Base-by-base conservation (phyloP, 2,797 vertebrate genomes). In the Megalops cyprinoides region DNA sequence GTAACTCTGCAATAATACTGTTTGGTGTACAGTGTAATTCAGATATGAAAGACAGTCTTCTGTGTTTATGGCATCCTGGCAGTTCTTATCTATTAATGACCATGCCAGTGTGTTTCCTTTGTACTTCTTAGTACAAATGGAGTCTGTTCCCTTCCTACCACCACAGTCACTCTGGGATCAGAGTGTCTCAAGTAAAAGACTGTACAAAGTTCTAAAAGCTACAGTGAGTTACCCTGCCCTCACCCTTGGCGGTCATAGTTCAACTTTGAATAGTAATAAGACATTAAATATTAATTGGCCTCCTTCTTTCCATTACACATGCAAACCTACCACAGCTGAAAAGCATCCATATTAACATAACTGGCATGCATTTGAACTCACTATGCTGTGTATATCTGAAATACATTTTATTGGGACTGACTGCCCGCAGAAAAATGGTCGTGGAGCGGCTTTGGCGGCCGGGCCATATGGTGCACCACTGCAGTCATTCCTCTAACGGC, bases 211-310 rank as follows among this genome's bases (percentile, higher is more conserved):
- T 87, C 82, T 79, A 84, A 86, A 81, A 89, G 91, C 87, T 53
- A 8, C 75, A 23, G 82, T 77, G 80, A 83, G 80, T 74, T 73
- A 76, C 77, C 80, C 28, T 77, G 78, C 77, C 84, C 79, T 74
- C 55, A 79, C 77, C 79, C 34, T 74, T 79, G 83, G 80, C 78
- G 81, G 87, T 82, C 85, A 86, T 85, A 88, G 84, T 90, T 87
- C 88, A 88, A 87, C 90, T 90, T 87, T 90, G 87, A 87, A 89
- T 89, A 23, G 83, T 88, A 90, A 90, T 90, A 73, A 39, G 82
- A 56, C 82, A 90, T 90, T 90, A 90, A 90, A 88, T 86, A 89
- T 90, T 90, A 82, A 88, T 89, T 85, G 84, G 80, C 79, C 37
- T 60, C 81, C 82, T 81, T 77, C 76, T 83, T 89, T 87, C 81